Percentiles rank a stretch among this genome's conserved stretches.
Evolutionary conservation across 2,113 vertebrate genomes (phyloP).

Genomic region (Gobiocypris rarus): DNA sequence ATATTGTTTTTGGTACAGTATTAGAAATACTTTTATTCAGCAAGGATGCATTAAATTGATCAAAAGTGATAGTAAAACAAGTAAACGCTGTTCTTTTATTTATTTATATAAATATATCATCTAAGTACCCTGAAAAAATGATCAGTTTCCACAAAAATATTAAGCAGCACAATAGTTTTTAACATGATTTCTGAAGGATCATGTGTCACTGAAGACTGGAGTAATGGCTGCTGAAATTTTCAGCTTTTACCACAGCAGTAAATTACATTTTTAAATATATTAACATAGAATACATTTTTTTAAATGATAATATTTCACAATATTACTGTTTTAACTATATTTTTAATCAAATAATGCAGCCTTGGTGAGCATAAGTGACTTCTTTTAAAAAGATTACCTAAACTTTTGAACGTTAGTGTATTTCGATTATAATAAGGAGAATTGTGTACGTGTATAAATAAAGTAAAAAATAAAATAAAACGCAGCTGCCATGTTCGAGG

Average conservation of each 20-base stretch:
- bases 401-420: background rate
- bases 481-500: constrained; percentile 76
- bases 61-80: background rate
- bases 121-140: too few species aligned
- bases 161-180: background rate
- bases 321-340: background rate
- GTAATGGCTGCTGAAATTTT: background rate
- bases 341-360: background rate
- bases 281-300: background rate
- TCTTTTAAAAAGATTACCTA: background rate
- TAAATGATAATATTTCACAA: background rate
- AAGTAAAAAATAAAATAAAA: too few species aligned
- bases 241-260: background rate
- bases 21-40: too few species aligned
- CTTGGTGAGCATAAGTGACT: background rate
- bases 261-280: background rate
- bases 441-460: background rate
- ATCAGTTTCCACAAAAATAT: too few species aligned
- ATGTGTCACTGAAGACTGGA: background rate
- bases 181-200: background rate
- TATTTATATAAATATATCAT: too few species aligned
- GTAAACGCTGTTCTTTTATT: too few species aligned
- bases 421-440: background rate
- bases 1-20: too few species aligned
- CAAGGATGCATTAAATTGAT: background rate